These are phyloP conservation scores for Trachelipus rathkii DNA, from an alignment of 1,140 invertebrate species.

Conservation along the genomic window DNA sequence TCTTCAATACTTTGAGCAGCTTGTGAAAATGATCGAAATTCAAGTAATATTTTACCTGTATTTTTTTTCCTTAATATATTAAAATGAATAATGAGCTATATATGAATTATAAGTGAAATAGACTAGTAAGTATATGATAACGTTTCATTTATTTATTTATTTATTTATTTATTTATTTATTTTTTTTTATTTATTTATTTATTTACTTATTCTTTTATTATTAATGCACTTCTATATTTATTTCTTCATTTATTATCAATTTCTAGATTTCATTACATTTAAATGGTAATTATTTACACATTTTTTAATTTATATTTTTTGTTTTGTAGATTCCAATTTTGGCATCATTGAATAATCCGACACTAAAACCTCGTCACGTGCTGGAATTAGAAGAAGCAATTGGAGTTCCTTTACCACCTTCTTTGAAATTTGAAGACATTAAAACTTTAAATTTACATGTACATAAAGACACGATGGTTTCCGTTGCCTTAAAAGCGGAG, in stretches of 20 bases:
- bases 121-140: no score
- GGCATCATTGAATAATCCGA: slow-evolving; percentile 17
- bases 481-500: slow-evolving; percentile 37
- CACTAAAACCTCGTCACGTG: slow-evolving; percentile 38
- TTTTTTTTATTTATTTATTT: no score
- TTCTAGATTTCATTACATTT: not conserved
- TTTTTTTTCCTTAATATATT: no score
- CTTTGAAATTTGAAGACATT: slow-evolving; percentile 33
- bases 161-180: no score
- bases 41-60: not conserved
- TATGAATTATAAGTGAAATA: no score
- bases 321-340: not conserved
- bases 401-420: slow-evolving; percentile 25
- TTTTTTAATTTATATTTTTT: not conserved
- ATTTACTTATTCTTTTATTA: no score
- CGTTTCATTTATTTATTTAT: no score
- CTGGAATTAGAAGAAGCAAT: slow-evolving; percentile 38
- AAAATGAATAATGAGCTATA: no score
- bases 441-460: slow-evolving; percentile 28
- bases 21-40: not conserved
- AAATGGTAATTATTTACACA: not conserved
- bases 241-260: no score
- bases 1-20: not conserved
- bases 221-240: no score
- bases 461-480: slow-evolving; percentile 34